Base-by-base conservation (phyloP, 2,888 invertebrate species). In the Tineola bisselliella region DNA sequence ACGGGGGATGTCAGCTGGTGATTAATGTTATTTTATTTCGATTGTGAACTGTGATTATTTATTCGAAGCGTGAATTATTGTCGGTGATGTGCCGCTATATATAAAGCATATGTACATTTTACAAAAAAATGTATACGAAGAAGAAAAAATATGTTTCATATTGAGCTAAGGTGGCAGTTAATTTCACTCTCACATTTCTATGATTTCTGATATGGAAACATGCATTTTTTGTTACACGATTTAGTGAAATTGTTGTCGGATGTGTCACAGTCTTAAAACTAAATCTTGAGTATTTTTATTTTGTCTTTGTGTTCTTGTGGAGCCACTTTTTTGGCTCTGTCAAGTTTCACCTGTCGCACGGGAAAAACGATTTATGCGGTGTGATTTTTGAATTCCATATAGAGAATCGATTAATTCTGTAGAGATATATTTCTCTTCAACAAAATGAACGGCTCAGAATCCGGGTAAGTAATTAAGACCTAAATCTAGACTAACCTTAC, bases 381-480 rank as follows among this genome's bases (percentile, higher is more conserved):
- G 60, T 48, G 18, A 31, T 43, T 25, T 19, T 56, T 48, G 31
- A 11, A 15, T 58, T 30, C 11, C 12, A 44, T 43, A 44, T 60
- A 60, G 11, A 12, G 2, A 44, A 15, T 44, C n/a, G 18, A 13
- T 59, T 17, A 19, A 17, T 1, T 5, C n/a, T 6, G 13, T 44
- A 13, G 12, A 18, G 17, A 44, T 18, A 15, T 60, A 13, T n/a
- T 11, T 12, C 5, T 33, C 31, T 3, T 58, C 13, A 54, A 59
- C 81, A 88, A 75, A 75, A 93, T 92, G 92, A 93, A 93, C 88
- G 91, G 92, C 81, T 92, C 92, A 70, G 92, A 93, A 88, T 92
- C 92, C 88, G 92, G 92, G 92, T 93, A 92, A 91, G 68, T 73
- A 65, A 66, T 38, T 19, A 12, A 6, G 48, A 15, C 48, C 48